Base-by-base conservation (phyloP, 2,113 vertebrate genomes). In the Dasypus novemcinctus region DNA sequence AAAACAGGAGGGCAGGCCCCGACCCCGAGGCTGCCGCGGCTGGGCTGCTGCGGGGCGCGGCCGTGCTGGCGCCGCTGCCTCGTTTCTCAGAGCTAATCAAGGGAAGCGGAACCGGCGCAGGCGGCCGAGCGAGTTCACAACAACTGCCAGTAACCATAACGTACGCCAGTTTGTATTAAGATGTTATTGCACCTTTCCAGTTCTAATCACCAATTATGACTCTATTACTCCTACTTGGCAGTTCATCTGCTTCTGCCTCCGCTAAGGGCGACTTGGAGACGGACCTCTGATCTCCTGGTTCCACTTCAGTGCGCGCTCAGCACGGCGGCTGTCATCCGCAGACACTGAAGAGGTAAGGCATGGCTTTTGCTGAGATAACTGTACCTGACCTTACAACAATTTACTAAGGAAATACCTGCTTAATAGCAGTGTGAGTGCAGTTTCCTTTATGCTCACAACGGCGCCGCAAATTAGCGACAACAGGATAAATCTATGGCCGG, bases 121-220 rank as follows among this genome's bases (percentile, higher is more conserved):
- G 95, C 93, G 15, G 61, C 72, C 7, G 54, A 23, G 36, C 36
- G 84, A 97, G 98, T 96, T 96, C 96, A 97, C 98, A 97, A 95
- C 98, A 98, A 98, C 98, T 97, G 98, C 98, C 98, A 98, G 97
- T 90, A 93, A 97, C 97, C 97, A 85, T 91, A 98, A 98, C 83
- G 88, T 88, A 98, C 98, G 98, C 98, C 98, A 97, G 98, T 97
- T 98, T 97, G 98, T 98, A 99, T 98, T 98, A 98, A 99, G 99
- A 99, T 97, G 98, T 98, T 98, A 98, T 95, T 98, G 97, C 98
- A 98, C 98, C 98, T 98, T 98, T 98, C 97, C 98, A 75, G 97
- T 98, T 99, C 99, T 99, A 99, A 99, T 99, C 98, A 99, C 99
- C 99, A 99, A 99, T 99, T 99, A 99, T 99, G 99, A 99, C 99